These are phyloP conservation scores for Cuniculus paca DNA, from an alignment of 2,797 vertebrate species.

Conservation along the genomic window DNA sequence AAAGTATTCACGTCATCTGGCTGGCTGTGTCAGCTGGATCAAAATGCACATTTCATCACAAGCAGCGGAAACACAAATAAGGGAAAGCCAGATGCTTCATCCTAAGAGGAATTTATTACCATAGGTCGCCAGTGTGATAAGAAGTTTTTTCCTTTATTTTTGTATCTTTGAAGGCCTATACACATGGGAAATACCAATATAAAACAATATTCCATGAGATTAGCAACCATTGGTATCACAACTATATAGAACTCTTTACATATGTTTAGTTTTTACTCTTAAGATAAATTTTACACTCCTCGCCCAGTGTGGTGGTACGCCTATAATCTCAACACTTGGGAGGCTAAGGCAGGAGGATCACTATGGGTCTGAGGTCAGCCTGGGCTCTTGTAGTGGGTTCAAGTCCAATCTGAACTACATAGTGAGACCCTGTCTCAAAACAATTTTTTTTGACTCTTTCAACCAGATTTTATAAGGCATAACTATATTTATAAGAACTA, in stretches of 20 bases:
- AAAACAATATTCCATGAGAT: neutral
- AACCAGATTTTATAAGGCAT: fast-evolving
- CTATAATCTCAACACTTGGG: no score
- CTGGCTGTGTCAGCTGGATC: neutral
- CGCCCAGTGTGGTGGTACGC: no score
- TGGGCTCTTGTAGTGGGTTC: no score
- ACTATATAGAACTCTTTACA: neutral
- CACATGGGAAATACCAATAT: neutral
- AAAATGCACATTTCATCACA: neutral
- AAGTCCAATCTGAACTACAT: no score
- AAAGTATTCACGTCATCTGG: neutral
- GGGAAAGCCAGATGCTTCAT: neutral
- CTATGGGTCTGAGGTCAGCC: no score
- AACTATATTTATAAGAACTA: no score
- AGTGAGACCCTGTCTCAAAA: no score
- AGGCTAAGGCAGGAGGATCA: no score
- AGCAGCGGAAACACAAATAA: neutral
- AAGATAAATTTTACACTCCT: neutral
- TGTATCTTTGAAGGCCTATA: neutral
- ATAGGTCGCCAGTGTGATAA: neutral
- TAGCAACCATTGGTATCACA: neutral
- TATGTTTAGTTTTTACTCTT: neutral
- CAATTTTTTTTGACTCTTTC: no score
- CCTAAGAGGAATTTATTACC: neutral
- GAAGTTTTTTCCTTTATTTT: neutral